Base-by-base conservation (phyloP, 2,113 vertebrate species). In the Proterorhinus semilunaris region DNA sequence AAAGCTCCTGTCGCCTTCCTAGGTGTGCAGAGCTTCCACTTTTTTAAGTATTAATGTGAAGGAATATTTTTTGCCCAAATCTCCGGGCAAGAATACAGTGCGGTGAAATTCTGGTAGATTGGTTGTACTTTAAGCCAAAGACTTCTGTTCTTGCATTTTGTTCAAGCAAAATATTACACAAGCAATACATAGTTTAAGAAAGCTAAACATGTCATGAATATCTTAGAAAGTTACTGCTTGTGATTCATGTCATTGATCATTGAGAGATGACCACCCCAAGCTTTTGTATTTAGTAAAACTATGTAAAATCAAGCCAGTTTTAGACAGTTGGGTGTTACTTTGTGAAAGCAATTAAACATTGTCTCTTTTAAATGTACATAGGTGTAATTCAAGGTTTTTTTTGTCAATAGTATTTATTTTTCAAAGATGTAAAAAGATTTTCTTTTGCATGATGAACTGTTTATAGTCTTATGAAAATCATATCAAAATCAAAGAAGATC, bases 331-430 rank as follows among this genome's bases (percentile, higher is more conserved):
- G 65, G 50, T 54, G 15, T 16, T 53, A 6, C 27, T 55, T 10
- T 66, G 70, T 70, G 12, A 48, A 45, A 63, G 12, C 68, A 74
- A 78, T 73, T 79, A 76, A 83, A 72, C 83, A 74, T 87, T 88
- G 49, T 68, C 66, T 71, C 48, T 74, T 80, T 66, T 61, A 78
- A 80, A 84, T 76, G 72, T 75, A 81, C 79, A 78, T 89, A 87
- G 82, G 85, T 55, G 21, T 80, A 71, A 82, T 58, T 83, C 87
- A 77, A 87, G 82, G 87, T 78, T 16, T 55, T 85, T 66, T 83
- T 84, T 92, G 88, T 92, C 87, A 84, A 93, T 91, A 91, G 90
- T 93, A 93, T 93, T 94, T 94, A 94, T 94, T 92, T 87, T 79
- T 81, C 75, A 88, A 74, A 81, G 79, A 80, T 86, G 78, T 88